These are phyloP conservation scores for Colaptes auratus DNA, from an alignment of 2,113 vertebrate species.

Conservation along the genomic window DNA sequence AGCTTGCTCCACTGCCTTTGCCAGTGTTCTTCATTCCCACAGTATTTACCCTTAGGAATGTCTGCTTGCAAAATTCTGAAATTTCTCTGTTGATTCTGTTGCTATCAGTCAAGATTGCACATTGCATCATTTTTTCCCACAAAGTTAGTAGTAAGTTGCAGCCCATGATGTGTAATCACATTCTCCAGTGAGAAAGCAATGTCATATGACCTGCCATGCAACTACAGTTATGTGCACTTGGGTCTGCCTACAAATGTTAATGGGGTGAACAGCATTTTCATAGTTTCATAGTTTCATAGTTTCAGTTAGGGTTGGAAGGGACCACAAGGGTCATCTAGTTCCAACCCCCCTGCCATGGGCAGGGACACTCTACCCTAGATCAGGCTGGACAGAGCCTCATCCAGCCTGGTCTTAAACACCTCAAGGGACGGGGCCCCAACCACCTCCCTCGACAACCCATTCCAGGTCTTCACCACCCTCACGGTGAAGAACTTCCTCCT, in stretches of 20 bases:
- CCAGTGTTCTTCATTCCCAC: background rate
- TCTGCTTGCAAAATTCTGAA: background rate
- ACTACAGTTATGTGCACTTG: fast-evolving
- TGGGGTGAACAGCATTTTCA: background rate
- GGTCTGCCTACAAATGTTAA: background rate
- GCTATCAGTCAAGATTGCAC: background rate
- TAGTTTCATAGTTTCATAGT: too few relatives aligned
- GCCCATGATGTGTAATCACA: background rate
- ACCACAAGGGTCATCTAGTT: too few relatives aligned
- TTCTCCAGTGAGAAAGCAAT: background rate
- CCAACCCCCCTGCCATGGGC: too few relatives aligned
- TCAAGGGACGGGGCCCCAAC: too few relatives aligned
- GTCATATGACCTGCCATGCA: background rate
- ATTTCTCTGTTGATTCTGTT: background rate
- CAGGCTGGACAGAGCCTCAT: too few relatives aligned
- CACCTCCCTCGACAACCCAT: too few relatives aligned
- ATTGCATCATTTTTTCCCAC: background rate
- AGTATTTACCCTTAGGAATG: background rate
- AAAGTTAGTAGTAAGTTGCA: background rate
- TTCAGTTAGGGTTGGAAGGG: too few relatives aligned
- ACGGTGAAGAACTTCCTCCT: too few relatives aligned
- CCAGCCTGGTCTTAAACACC: too few relatives aligned
- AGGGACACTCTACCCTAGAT: too few relatives aligned
- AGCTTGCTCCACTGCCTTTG: background rate
- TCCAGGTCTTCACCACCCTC: too few relatives aligned